A percentile compares a stretch with the other conserved stretches of the same genome.
These are phyloP conservation scores for Sebastes itinus DNA, from an alignment of 2,797 vertebrate species.

Conservation along the genomic window DNA sequence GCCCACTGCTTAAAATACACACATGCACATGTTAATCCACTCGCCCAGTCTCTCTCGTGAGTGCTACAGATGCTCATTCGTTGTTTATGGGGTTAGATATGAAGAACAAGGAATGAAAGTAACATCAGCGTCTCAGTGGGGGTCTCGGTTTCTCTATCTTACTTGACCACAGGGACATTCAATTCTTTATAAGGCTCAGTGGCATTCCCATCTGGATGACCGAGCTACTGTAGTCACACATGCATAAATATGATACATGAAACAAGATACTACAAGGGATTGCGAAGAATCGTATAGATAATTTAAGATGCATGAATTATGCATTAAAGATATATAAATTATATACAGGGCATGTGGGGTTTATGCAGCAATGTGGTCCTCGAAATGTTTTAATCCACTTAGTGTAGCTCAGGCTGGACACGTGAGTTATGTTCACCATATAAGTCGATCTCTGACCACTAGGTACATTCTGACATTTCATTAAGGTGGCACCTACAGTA, in stretches of 20 bases:
- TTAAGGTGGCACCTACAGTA: not conserved
- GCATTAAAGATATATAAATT: conserved; percentile 29
- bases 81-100: conserved; percentile 15
- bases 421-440: not conserved
- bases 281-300: conserved; percentile 11
- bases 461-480: not conserved
- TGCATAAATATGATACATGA: conserved; percentile 16
- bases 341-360: not conserved
- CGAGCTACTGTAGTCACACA: not conserved
- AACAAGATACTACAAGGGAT: not conserved
- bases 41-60: not conserved
- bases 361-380: not conserved
- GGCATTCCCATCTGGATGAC: conserved; percentile 9
- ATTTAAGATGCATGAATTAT: conserved; percentile 39
- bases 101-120: conserved; percentile 2
- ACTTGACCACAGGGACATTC: conserved; percentile 25
- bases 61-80: not conserved
- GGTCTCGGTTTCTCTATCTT: conserved; percentile 10
- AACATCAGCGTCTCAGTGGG: not conserved
- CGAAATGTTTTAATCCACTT: not conserved
- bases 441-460: not conserved
- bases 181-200: conserved; percentile 21
- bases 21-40: not conserved
- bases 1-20: not conserved
- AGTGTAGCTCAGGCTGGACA: not conserved